Conservation (phyloP, 2,797 vertebrate species). For the Gorsachius magnificus region DNA sequence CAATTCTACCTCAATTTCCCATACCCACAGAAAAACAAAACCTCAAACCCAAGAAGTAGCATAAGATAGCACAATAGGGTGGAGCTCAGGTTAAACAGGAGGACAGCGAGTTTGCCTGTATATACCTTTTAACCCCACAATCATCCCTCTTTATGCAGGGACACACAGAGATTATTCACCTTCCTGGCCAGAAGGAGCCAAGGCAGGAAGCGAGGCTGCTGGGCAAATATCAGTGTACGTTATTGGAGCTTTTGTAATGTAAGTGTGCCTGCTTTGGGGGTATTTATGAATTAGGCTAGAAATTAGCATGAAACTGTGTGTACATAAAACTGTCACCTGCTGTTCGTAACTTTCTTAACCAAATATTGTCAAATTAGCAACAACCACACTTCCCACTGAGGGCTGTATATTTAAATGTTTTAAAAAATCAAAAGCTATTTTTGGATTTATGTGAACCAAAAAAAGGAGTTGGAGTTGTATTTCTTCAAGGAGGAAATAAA, state of each 20-base stretch:
- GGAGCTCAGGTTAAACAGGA: neutral
- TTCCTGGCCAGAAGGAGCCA: conserved; percentile 2
- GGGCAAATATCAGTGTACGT: conserved; percentile 14
- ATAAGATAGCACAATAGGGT: conserved; percentile 13
- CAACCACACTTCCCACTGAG: conserved; percentile 45
- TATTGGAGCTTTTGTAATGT: conserved; percentile 15
- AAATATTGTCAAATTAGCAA: conserved; percentile 60
- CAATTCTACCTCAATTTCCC: neutral
- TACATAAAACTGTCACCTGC: neutral
- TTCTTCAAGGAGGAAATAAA: conserved; percentile 28
- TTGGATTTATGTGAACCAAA: conserved; percentile 3
- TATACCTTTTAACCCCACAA: conserved; percentile 16
- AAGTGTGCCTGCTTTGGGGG: conserved; percentile 17
- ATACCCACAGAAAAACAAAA: conserved; percentile 37
- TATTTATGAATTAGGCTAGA: conserved; percentile 33
- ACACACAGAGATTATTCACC: conserved; percentile 33
- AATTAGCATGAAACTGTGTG: conserved; percentile 6
- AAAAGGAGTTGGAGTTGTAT: neutral
- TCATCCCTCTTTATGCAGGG: neutral
- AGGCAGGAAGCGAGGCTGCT: conserved; percentile 1
- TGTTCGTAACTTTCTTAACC: conserved; percentile 22
- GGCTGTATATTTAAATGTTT: conserved; percentile 8
- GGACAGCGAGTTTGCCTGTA: neutral
- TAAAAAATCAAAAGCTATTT: conserved; percentile 54
- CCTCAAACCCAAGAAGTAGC: conserved; percentile 1